phyloP scores from a whole-genome alignment of 2,113 vertebrate genomes.

The Cavia porcellus region DNA sequence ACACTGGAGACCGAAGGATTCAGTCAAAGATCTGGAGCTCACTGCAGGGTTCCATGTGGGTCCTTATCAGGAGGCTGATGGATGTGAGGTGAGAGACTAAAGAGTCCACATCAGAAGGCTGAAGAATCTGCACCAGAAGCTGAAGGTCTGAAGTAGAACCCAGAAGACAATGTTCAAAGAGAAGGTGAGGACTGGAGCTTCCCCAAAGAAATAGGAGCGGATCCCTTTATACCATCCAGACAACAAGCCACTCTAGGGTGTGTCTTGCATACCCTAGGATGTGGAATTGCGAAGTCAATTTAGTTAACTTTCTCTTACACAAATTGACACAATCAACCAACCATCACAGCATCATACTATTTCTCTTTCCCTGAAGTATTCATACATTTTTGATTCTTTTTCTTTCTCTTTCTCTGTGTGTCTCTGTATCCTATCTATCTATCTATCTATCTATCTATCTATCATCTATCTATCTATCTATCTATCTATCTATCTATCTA shows the following conservation, averaged over 20 bases:
- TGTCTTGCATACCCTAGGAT: background rate
- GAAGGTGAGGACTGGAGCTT: background rate
- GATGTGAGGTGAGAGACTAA: background rate
- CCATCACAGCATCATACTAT: background rate
- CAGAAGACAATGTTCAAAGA: background rate
- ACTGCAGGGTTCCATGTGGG: background rate
- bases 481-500: background rate
- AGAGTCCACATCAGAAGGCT: background rate
- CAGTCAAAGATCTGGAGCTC: background rate
- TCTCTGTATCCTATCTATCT: too few species aligned
- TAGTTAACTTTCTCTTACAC: background rate
- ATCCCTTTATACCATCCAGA: background rate
- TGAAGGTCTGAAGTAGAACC: background rate
- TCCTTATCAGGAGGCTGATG: background rate
- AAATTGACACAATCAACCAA: background rate
- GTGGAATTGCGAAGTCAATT: background rate
- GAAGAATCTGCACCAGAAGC: background rate
- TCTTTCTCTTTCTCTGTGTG: background rate
- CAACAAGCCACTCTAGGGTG: background rate
- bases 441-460: background rate
- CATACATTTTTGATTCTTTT: background rate
- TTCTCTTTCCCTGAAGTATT: background rate
- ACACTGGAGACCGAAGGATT: background rate
- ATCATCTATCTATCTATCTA: too few species aligned
- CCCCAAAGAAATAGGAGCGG: background rate